phyloP scores from a whole-genome alignment of 2,888 invertebrate species.

The Ectobius pallidus region DNA sequence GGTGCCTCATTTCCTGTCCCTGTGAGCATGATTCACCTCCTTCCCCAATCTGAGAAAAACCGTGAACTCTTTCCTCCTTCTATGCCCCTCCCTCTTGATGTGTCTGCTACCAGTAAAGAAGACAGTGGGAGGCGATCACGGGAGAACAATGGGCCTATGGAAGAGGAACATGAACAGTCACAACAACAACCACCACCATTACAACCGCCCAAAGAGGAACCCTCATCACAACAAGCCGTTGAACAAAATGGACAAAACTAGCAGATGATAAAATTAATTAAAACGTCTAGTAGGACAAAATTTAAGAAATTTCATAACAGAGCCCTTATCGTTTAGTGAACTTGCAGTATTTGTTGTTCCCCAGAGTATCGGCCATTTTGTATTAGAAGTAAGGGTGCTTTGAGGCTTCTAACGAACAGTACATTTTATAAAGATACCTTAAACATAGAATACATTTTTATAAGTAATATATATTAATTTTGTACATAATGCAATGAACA shows the following conservation, averaged over 20 bases:
- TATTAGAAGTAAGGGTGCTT: neutral
- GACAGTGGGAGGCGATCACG: constrained; percentile 39
- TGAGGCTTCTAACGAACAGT: neutral
- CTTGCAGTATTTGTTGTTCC: constrained; percentile 13
- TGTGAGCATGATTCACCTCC: constrained; percentile 81
- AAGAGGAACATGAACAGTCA: constrained; percentile 38
- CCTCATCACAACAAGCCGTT: constrained; percentile 35
- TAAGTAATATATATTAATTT: constrained; percentile 25
- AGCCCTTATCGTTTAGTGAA: constrained; percentile 19
- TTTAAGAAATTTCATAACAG: constrained; percentile 9
- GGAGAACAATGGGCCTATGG: constrained; percentile 39
- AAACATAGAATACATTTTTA: constrained; percentile 25
- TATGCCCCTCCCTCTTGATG: constrained; percentile 42
- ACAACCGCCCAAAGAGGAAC: constrained; percentile 37
- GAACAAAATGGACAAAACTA: constrained; percentile 45
- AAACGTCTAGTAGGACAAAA: constrained; percentile 7
- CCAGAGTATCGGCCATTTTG: constrained; percentile 33
- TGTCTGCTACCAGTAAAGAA: constrained; percentile 35
- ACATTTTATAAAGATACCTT: constrained; percentile 2
- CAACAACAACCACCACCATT: constrained; percentile 8
- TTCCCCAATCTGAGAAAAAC: constrained; percentile 80
- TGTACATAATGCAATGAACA: constrained; percentile 24
- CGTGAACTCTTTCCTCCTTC: constrained; percentile 55
- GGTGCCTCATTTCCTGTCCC: constrained; percentile 80
- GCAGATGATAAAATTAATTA: constrained; percentile 28